Percentiles rank a stretch among this genome's conserved stretches.
Evolutionary conservation across 1,140 invertebrate genomes (phyloP).

Genomic region (Hypsibius dujardini): DNA sequence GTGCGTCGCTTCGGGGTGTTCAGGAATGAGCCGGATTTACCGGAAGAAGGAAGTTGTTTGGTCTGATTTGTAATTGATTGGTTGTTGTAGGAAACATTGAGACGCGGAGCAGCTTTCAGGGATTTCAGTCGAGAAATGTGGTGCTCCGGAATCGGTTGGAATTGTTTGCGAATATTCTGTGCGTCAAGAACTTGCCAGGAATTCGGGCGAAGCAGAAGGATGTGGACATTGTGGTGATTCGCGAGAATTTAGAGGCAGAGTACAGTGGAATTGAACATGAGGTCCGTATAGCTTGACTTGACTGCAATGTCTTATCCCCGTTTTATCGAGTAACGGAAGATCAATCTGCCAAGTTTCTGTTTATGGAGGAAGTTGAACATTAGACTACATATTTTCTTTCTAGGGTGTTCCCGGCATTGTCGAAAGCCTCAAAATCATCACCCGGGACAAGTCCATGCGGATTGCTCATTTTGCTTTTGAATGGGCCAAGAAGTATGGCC

Average conservation of each 20-base stretch:
- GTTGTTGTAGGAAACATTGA: slow-evolving; percentile 54
- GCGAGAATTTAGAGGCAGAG: slow-evolving; percentile 60
- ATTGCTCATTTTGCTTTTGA: slow-evolving; percentile 89
- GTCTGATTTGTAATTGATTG: slow-evolving; percentile 22
- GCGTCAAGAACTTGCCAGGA: slow-evolving; percentile 78
- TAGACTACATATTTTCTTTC: too few relatives aligned
- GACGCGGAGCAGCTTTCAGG: slow-evolving; percentile 55
- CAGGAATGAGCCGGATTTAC: background rate
- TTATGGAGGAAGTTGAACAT: too few relatives aligned
- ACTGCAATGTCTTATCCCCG: too few relatives aligned
- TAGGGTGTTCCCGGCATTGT: slow-evolving; percentile 73
- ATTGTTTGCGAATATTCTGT: slow-evolving; percentile 84
- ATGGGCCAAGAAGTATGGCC: slow-evolving; percentile 64
- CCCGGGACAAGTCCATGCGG: slow-evolving; percentile 70
- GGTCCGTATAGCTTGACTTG: too few relatives aligned
- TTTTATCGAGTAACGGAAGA: too few relatives aligned
- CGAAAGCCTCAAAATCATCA: slow-evolving; percentile 92
- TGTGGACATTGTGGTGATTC: slow-evolving; percentile 78
- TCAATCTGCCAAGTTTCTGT: too few relatives aligned
- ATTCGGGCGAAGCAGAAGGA: slow-evolving; percentile 67
- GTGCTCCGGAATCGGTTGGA: slow-evolving; percentile 73
- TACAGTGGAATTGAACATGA: too few relatives aligned
- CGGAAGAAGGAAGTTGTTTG: slow-evolving; percentile 13
- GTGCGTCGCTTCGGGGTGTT: slow-evolving; percentile 31
- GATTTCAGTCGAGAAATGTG: slow-evolving; percentile 63